Evolutionary conservation across 1,140 invertebrate genomes (phyloP).

Genomic region (Bombus superbus): DNA sequence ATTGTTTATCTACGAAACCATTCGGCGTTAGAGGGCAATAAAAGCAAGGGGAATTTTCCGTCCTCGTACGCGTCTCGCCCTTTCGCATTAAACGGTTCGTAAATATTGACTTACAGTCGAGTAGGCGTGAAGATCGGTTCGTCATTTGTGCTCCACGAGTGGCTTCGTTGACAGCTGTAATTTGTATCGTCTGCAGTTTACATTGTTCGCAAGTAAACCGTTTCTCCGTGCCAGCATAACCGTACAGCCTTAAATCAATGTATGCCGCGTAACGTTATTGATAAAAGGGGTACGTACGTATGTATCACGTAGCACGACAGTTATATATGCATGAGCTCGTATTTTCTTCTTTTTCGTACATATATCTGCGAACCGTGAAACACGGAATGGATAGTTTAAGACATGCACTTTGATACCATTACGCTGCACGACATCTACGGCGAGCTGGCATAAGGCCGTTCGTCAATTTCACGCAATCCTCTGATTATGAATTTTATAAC

Average conservation of each 20-base stretch:
- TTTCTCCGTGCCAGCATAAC: constrained; percentile 10
- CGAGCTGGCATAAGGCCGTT: background rate
- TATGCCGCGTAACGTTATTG: constrained; percentile 11
- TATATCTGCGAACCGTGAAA: background rate
- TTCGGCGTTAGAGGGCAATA: background rate
- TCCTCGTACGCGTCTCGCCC: constrained; percentile 24
- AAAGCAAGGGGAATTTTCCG: background rate
- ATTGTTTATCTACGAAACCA: background rate
- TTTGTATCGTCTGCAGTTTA: constrained; percentile 46
- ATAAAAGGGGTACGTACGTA: constrained; percentile 25
- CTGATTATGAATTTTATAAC: background rate
- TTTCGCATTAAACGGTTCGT: constrained; percentile 57
- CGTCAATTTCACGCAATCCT: background rate
- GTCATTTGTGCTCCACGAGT: constrained; percentile 54
- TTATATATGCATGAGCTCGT: background rate
- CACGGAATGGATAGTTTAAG: background rate
- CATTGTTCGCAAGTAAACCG: constrained; percentile 37
- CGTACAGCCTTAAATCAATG: constrained; percentile 19
- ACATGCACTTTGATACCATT: too few species aligned
- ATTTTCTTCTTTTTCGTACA: background rate
- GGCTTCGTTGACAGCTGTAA: constrained; percentile 48
- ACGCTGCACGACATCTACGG: too few species aligned
- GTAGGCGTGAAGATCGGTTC: constrained; percentile 57
- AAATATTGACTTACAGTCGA: constrained; percentile 63
- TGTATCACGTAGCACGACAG: constrained; percentile 1